Percentiles rank a stretch among this genome's conserved stretches.
Evolutionary conservation across 2,888 invertebrate species (phyloP).

Genomic region (Caenorhabditis imperialis): DNA sequence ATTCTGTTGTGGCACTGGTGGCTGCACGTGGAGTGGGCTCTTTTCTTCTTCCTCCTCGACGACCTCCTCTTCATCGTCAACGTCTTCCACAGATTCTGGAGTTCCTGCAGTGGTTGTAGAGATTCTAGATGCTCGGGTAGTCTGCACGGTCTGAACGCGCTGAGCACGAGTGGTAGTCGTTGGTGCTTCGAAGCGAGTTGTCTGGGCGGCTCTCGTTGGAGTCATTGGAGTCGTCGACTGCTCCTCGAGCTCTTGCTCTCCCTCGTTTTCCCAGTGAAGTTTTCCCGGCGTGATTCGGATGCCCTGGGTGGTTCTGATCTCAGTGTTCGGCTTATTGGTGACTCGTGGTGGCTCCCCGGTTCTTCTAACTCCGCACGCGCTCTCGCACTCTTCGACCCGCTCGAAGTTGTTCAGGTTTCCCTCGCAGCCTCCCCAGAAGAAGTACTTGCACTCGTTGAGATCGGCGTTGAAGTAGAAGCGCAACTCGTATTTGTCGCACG

Average conservation of each 20-base stretch:
- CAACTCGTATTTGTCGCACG: constrained; percentile 78
- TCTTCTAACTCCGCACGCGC: constrained; percentile 51
- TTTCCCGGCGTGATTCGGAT: constrained; percentile 54
- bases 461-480: constrained; percentile 72
- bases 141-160: background rate
- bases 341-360: constrained; percentile 26
- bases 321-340: constrained; percentile 42
- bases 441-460: constrained; percentile 76
- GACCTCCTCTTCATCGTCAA: constrained; percentile 43
- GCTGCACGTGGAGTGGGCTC: constrained; percentile 38
- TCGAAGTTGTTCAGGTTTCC: constrained; percentile 77
- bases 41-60: constrained; percentile 27
- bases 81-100: constrained; percentile 13
- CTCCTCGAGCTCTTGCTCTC: constrained; percentile 10
- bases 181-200: constrained; percentile 7
- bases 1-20: constrained; percentile 40
- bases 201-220: constrained; percentile 13
- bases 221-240: constrained; percentile 34
- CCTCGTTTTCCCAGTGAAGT: constrained; percentile 24
- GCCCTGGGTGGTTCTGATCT: constrained; percentile 58
- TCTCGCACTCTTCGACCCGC: constrained; percentile 58
- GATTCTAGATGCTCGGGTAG: constrained; percentile 36
- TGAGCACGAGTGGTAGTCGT: constrained; percentile 17
- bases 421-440: constrained; percentile 78
- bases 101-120: constrained; percentile 17